Evolutionary conservation across 1,140 invertebrate genomes (phyloP).

Genomic region (Macrobrachium nipponense): DNA sequence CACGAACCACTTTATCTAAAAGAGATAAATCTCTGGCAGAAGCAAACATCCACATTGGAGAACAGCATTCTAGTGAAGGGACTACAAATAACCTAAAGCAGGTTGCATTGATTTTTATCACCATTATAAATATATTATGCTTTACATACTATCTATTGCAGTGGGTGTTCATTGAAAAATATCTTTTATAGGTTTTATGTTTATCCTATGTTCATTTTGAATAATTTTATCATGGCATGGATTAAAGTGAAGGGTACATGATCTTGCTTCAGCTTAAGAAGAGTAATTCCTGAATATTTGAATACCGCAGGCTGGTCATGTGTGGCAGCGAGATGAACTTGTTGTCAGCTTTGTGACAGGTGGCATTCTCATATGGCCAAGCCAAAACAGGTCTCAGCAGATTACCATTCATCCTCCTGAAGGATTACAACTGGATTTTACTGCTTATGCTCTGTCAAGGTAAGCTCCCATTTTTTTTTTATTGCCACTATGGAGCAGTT

Average conservation of each 20-base stretch:
- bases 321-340: conserved; percentile 51
- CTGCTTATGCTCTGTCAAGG: conserved; percentile 46
- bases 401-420: conserved; percentile 32
- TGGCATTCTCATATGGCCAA: conserved; percentile 29
- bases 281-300: not conserved
- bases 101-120: too few relatives aligned
- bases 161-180: too few relatives aligned
- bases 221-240: not conserved
- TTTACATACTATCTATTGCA: too few relatives aligned
- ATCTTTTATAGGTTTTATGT: too few relatives aligned
- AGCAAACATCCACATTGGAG: too few relatives aligned
- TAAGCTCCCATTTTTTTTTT: not conserved
- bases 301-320: conserved; percentile 34
- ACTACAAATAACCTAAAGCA: too few relatives aligned
- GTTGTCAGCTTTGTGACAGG: conserved; percentile 33
- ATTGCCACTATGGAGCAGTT: too few relatives aligned
- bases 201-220: too few relatives aligned
- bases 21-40: too few relatives aligned
- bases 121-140: too few relatives aligned
- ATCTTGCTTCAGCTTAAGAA: not conserved
- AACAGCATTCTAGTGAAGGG: too few relatives aligned
- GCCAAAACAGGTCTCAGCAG: conserved; percentile 10
- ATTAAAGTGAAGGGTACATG: not conserved
- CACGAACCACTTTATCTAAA: too few relatives aligned
- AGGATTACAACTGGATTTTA: conserved; percentile 31